Percentiles rank a stretch among this genome's conserved stretches.
phyloP scores from a whole-genome alignment of 2,113 vertebrate species.

The Pseudois nayaur region DNA sequence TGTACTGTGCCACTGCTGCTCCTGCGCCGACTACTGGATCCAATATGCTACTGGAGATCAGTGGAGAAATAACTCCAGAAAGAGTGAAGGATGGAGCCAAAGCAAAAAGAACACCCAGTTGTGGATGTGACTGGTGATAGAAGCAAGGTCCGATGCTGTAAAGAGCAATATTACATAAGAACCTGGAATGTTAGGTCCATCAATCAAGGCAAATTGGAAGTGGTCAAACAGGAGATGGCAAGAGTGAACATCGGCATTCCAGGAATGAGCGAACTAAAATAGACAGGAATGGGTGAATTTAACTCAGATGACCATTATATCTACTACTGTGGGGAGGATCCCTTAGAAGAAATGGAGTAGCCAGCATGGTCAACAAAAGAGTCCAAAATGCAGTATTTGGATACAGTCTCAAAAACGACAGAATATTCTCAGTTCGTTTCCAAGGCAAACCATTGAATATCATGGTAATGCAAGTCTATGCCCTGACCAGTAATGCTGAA shows the following conservation, averaged over 20 bases:
- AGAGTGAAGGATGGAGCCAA: background rate
- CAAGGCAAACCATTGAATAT: background rate
- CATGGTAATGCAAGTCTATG: background rate
- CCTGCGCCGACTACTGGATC: accelerated
- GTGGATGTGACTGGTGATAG: background rate
- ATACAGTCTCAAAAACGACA: background rate
- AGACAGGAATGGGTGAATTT: background rate
- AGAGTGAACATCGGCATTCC: background rate
- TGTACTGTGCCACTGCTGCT: accelerated
- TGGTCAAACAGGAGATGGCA: background rate
- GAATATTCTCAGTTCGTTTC: background rate
- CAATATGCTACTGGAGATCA: background rate
- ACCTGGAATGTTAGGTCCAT: background rate
- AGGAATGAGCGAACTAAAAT: background rate
- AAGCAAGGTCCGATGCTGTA: background rate
- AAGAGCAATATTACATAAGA: background rate
- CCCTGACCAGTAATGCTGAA: background rate
- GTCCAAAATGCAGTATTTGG: background rate
- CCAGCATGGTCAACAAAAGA: background rate
- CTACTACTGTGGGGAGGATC: background rate
- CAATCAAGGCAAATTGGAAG: background rate
- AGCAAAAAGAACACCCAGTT: background rate
- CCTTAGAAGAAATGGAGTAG: background rate
- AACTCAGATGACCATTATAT: background rate
- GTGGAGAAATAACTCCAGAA: background rate